These are phyloP conservation scores for Antechinus stuartii DNA, from an alignment of 2,113 vertebrate species.

Conservation along the genomic window DNA sequence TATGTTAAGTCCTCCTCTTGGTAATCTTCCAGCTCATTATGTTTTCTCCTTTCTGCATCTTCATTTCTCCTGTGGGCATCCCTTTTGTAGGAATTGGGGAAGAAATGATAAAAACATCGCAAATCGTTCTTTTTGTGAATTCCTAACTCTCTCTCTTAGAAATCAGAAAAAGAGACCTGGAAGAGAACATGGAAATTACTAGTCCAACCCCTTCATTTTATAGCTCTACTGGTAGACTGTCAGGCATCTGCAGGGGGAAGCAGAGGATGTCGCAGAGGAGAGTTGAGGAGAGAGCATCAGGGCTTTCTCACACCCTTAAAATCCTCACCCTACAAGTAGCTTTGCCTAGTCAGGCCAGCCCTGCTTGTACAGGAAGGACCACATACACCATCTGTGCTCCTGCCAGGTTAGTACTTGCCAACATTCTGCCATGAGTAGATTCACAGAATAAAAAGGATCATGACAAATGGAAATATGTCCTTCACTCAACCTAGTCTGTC, in stretches of 20 bases:
- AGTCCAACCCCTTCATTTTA: background rate
- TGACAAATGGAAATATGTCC: background rate
- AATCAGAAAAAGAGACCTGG: background rate
- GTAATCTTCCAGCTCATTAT: background rate
- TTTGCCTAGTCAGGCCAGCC: background rate
- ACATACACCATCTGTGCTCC: background rate
- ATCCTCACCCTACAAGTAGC: background rate
- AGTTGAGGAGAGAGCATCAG: background rate
- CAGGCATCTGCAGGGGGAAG: background rate
- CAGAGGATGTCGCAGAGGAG: background rate
- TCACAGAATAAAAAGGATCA: background rate
- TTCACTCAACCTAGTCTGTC: background rate
- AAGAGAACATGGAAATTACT: background rate
- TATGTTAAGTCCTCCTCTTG: too few species aligned
- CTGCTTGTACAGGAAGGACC: background rate
- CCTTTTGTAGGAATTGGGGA: background rate
- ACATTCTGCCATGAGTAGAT: background rate
- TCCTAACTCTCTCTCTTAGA: background rate
- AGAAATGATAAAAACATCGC: background rate
- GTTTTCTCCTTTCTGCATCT: background rate
- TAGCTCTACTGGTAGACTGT: background rate
- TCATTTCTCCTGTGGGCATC: constrained; percentile 21
- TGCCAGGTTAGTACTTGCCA: background rate
- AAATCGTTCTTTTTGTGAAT: background rate
- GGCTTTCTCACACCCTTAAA: background rate